Evolutionary conservation across 2,888 invertebrate genomes (phyloP).

Genomic region (Adelognathus sp.): DNA sequence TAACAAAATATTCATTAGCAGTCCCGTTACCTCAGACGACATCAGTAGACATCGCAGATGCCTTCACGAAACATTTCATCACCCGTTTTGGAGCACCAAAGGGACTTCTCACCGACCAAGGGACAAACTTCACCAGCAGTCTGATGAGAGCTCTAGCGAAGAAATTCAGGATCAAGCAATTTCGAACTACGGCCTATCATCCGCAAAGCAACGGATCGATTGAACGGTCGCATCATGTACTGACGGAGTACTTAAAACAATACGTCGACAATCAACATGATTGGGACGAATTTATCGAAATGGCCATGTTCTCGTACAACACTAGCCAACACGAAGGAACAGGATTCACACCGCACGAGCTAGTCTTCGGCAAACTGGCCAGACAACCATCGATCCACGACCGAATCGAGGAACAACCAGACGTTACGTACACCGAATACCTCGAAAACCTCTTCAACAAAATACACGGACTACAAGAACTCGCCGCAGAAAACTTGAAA

Average conservation of each 20-base stretch:
- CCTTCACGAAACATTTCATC: constrained; percentile 19
- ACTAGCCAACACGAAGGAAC: constrained; percentile 48
- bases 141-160: constrained; percentile 36
- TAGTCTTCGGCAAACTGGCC: constrained; percentile 54
- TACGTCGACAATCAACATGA: constrained; percentile 17
- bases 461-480: not conserved
- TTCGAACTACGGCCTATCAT: constrained; percentile 33
- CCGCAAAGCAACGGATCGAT: constrained; percentile 43
- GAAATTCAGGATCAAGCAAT: constrained; percentile 38
- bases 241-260: constrained; percentile 57
- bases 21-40: constrained; percentile 15
- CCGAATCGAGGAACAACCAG: not conserved
- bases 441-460: not conserved
- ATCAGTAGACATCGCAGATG: constrained; percentile 22
- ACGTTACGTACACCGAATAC: constrained; percentile 38
- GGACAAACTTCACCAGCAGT: constrained; percentile 38
- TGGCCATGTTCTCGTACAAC: constrained; percentile 51
- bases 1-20: constrained; percentile 50
- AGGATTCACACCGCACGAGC: constrained; percentile 45
- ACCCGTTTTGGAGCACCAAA: constrained; percentile 30
- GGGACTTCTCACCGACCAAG: constrained; percentile 45
- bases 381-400: constrained; percentile 37
- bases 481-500: constrained; percentile 1
- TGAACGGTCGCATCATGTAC: constrained; percentile 51
- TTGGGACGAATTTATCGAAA: constrained; percentile 40